These are phyloP conservation scores for Trichopria drosophilae DNA, from an alignment of 2,888 invertebrate species.

Conservation along the genomic window DNA sequence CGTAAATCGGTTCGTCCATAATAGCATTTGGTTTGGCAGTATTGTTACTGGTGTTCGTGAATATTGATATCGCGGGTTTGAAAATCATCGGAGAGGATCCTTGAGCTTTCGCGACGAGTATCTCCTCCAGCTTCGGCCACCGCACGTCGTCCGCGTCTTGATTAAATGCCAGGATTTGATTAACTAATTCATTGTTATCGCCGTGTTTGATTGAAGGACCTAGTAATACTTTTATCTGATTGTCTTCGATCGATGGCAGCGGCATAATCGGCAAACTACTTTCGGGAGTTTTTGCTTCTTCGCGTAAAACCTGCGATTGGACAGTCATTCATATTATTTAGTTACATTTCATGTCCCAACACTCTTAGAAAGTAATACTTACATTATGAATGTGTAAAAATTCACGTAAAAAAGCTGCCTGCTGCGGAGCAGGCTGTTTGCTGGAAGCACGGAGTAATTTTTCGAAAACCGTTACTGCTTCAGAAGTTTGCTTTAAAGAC, in stretches of 20 bases:
- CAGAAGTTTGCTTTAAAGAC: constrained; percentile 72
- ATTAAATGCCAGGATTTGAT: constrained; percentile 50
- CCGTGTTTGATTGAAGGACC: constrained; percentile 65
- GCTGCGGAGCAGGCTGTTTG: constrained; percentile 73
- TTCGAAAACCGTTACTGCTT: constrained; percentile 76
- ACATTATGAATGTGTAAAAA: constrained; percentile 85
- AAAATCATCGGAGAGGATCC: constrained; percentile 74
- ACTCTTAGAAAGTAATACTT: constrained; percentile 43
- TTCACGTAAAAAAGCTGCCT: constrained; percentile 81
- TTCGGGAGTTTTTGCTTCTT: constrained; percentile 49
- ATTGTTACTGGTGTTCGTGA: constrained; percentile 69
- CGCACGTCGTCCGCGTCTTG: constrained; percentile 58
- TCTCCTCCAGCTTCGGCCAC: constrained; percentile 79
- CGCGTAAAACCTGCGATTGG: constrained; percentile 44
- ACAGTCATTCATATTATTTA: no score
- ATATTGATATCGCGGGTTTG: constrained; percentile 76
- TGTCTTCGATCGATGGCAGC: constrained; percentile 72
- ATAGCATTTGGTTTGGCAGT: constrained; percentile 70
- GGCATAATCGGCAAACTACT: constrained; percentile 68
- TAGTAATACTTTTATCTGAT: constrained; percentile 71
- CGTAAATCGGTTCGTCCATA: constrained; percentile 79
- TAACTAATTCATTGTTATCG: constrained; percentile 54
- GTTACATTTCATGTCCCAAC: no score
- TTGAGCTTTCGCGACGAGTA: constrained; percentile 71
- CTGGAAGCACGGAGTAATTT: constrained; percentile 74